Evolutionary conservation across 2,797 vertebrate genomes (phyloP), one percentile per base, ranked within the genome.

Genomic region (Cryptoprocta ferox): DNA sequence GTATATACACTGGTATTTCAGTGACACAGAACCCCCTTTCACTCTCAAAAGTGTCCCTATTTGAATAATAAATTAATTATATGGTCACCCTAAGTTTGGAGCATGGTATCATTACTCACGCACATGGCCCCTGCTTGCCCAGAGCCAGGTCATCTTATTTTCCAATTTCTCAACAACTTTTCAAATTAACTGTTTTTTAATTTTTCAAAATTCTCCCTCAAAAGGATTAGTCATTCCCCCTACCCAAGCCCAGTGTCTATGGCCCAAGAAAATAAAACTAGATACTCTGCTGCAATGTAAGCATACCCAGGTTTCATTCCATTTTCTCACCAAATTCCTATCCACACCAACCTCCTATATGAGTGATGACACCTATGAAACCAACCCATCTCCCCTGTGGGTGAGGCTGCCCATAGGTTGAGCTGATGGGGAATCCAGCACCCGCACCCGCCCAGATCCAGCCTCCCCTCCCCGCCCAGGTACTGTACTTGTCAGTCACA

Each of bases 181-280:
- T 83, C 75, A 71, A 85, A 71, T 89, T 59, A 96, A 65, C 56
- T 14, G 21, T 32, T 63, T 80, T 89, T 35, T 42, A 79, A 56
- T 61, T 82, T 15, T 96, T 93, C 39, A 87, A 93, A 92, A 70
- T 91, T 92, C 53, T 85, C 18, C 78, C 63, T 85, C 65, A 95
- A 42, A 80, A 81, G 32, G 56, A 95, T 84, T 65, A 86, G 10
- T 85, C 68, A 42, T 88, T 95, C 68, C 85, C 11, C n/a, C 14
- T 82, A 94, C 26, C 86, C 42, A 87, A 61, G 13, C 80, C 30
- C 61, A 45, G 30, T 19, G 66, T n/a, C 8, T 39, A 15, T 32
- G 7, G 21, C 37, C 32, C 61, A 76, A 80, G 32, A 91, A 96
- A 91, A 84, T n/a, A 78, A 59, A 92, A 94, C 66, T 32, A 92